These are phyloP conservation scores for Meloidogyne chitwoodi DNA, from an alignment of 1,140 invertebrate genomes.

Conservation along the genomic window DNA sequence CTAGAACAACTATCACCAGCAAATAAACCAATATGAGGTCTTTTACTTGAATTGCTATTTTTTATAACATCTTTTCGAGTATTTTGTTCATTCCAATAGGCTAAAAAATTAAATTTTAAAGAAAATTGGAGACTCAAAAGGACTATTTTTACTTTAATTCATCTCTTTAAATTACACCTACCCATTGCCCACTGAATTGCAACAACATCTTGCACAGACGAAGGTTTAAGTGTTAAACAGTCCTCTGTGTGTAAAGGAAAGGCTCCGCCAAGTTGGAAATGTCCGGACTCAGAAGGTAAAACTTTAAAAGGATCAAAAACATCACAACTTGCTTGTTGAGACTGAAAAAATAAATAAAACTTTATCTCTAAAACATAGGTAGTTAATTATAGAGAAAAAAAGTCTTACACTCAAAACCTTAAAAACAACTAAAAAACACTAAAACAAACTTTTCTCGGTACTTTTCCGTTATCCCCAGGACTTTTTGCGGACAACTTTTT, in stretches of 20 bases:
- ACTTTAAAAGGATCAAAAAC: slow-evolving; percentile 57
- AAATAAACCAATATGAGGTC: slow-evolving; percentile 45
- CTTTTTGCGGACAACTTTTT: no score
- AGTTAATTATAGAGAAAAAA: no score
- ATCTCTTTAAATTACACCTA: not conserved
- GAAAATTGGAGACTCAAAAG: no score
- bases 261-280: slow-evolving; percentile 47
- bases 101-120: not conserved
- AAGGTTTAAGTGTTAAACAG: slow-evolving; percentile 40
- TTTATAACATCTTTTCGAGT: no score
- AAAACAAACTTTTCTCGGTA: no score
- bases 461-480: no score
- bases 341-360: not conserved
- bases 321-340: slow-evolving; percentile 27
- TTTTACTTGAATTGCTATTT: not conserved
- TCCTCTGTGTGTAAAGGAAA: slow-evolving; percentile 51
- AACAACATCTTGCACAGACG: slow-evolving; percentile 56
- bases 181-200: slow-evolving; percentile 55
- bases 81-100: slow-evolving; percentile 38
- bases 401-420: not conserved
- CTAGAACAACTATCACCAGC: slow-evolving; percentile 55
- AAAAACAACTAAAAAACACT: not conserved
- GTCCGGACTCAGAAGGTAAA: slow-evolving; percentile 43
- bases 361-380: no score
- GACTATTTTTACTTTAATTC: no score